phyloP scores from a whole-genome alignment of 2,797 vertebrate genomes.

The Galagoides demidoff region DNA sequence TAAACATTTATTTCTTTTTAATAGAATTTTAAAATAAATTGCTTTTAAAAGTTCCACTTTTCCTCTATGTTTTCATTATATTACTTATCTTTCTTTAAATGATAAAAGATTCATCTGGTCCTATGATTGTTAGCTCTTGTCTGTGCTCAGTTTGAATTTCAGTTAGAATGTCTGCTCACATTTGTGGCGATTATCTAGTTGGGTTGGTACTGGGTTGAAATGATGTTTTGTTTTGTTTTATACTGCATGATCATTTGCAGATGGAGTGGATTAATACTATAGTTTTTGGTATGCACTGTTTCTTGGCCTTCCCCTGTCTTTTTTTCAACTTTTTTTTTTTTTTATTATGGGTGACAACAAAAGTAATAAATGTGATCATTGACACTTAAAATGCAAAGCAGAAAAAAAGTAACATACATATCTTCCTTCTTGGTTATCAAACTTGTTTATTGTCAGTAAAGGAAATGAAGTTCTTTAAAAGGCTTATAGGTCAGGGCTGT shows the following conservation, averaged over 20 bases:
- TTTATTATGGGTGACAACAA: not conserved
- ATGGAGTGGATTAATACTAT: not conserved
- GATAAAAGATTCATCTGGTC: not conserved
- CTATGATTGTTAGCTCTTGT: not conserved
- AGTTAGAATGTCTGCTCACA: not conserved
- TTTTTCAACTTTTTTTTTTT: not conserved
- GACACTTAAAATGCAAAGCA: not conserved
- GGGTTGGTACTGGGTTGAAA: not conserved
- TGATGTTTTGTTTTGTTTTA: not conserved
- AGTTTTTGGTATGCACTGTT: not conserved
- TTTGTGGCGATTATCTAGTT: not conserved
- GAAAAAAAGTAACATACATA: not conserved
- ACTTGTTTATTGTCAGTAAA: not conserved
- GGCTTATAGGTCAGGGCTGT: not conserved
- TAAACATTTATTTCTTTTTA: not conserved
- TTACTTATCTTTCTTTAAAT: not conserved
- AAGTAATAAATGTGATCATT: not conserved
- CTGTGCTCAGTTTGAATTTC: not conserved
- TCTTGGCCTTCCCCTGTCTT: not conserved
- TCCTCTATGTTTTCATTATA: not conserved
- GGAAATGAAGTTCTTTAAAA: not conserved
- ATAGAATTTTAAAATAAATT: not conserved
- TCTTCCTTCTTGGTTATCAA: not conserved
- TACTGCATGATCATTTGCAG: not conserved
- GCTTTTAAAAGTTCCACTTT: slow-evolving; percentile 1